Conservation (phyloP, 1,140 invertebrate genomes). For the Ruditapes philippinarum region DNA sequence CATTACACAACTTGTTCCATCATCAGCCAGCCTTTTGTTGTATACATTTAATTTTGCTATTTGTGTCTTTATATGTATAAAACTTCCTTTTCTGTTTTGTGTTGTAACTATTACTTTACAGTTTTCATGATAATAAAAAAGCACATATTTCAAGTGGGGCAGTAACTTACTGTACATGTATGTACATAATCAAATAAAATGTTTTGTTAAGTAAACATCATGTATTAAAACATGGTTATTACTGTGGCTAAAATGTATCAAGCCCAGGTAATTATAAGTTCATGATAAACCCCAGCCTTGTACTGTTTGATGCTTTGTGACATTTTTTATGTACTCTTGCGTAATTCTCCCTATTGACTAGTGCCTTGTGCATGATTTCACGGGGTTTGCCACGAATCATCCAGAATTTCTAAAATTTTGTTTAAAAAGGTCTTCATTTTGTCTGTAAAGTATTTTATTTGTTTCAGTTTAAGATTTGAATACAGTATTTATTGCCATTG, state of each 20-base stretch:
- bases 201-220: neutral
- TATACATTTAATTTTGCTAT: too few relatives aligned
- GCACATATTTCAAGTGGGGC: too few relatives aligned
- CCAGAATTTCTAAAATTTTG: neutral
- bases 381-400: slow-evolving; percentile 50
- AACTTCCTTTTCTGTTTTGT: too few relatives aligned
- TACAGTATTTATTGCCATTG: too few relatives aligned
- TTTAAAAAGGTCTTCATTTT: slow-evolving; percentile 50
- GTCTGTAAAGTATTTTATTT: neutral
- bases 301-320: slow-evolving; percentile 7
- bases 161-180: too few relatives aligned
- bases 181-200: too few relatives aligned
- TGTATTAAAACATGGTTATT: slow-evolving; percentile 18
- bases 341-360: neutral
- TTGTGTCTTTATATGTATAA: too few relatives aligned
- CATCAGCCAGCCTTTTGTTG: too few relatives aligned
- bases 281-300: slow-evolving; percentile 51
- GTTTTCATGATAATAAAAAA: too few relatives aligned
- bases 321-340: slow-evolving; percentile 12
- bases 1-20: too few relatives aligned
- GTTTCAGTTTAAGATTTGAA: too few relatives aligned
- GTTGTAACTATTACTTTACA: too few relatives aligned
- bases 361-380: slow-evolving; percentile 59
- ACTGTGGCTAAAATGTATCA: neutral
- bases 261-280: slow-evolving; percentile 1